Base-by-base conservation (phyloP, 2,888 invertebrate genomes). In the Cryptocephalus moraei region DNA sequence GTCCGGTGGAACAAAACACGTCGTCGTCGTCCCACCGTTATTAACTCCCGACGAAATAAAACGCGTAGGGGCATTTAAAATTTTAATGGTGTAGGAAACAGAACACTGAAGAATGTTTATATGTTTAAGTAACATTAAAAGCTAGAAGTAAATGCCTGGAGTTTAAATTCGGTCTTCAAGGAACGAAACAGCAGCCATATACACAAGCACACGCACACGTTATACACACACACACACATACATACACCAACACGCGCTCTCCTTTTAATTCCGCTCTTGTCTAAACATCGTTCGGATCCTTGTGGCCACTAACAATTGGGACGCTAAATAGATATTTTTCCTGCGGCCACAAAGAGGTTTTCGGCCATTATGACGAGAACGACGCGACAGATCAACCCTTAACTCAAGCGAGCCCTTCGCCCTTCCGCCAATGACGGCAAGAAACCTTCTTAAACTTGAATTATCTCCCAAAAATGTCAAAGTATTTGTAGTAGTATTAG, bases 81-180 rank as follows among this genome's bases (percentile, higher is more conserved):
- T 57, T 60, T 60, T 60, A 52, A 50, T 56, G 56, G 58, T 56
- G 58, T 59, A 59, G 46, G 44, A 43, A 51, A 50, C 52, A 51
- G 55, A 52, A 48, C 49, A 48, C 50, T 57, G 52, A 55, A 55
- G 52, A 58, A 55, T 62, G 62, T 62, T 62, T 62, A 56, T 61
- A 51, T 61, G 55, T 62, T 61, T 60, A 62, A 62, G 60, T 58
- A 62, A 62, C 61, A 60, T 61, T 62, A 62, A 61, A 57, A 60
- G 61, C 56, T 46, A 43, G 33, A 39, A 46, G 43, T 44, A 22
- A 22, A 22, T 22, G 22, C 22, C 22, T 22, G 38, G 36, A 48
- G 45, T 63, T 63, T 62, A 64, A 62, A 60, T 65, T 62, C 62
- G 53, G 59, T 57, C 56, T 63, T 62, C 60, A 60, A 51, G 56